Evolutionary conservation across 2,888 invertebrate genomes (phyloP), one percentile per base, ranked within the genome.

Genomic region (Tiliacea aurago): DNA sequence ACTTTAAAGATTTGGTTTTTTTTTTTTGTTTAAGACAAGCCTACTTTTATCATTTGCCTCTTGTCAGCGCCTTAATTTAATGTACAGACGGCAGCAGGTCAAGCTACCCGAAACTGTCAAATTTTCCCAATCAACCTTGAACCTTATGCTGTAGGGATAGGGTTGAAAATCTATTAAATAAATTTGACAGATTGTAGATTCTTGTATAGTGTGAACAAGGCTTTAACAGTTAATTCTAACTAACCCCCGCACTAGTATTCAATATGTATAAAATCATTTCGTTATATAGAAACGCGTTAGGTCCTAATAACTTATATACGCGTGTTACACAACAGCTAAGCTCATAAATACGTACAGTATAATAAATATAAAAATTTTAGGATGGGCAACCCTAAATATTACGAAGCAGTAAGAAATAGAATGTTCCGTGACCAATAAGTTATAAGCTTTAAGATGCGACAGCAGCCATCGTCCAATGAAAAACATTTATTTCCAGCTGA

Each of bases 271-370:
- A 80, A 76, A 76, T 76, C 18, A 81, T 73, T 66, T 56, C 18
- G 13, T 66, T 76, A 58, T 76, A 70, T 70, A 66, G 47, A 69
- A 69, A 74, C 73, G 71, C 70, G 41, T 71, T 73, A 79, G 69
- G 53, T 78, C 71, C 75, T 81, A 77, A 59, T 70, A 83, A 83
- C 74, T 84, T 77, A 87, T 76, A 83, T 88, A 90, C 88, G 89
- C 88, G 88, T 90, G 86, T 85, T 84, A 84, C 70, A 84, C 76
- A 82, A 85, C 76, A 82, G 87, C 87, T 89, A 90, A 90, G 90
- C 90, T 90, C 88, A 86, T 81, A 84, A 74, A 84, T 71, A 85
- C 74, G 83, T 80, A 87, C 72, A 84, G 72, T 84, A 81, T 83
- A 84, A 84, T 83, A 84, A 82, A 86, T 87, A 87, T 85, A 76